Base-by-base conservation (phyloP, 2,797 vertebrate species). In the Mastacembelus armatus region DNA sequence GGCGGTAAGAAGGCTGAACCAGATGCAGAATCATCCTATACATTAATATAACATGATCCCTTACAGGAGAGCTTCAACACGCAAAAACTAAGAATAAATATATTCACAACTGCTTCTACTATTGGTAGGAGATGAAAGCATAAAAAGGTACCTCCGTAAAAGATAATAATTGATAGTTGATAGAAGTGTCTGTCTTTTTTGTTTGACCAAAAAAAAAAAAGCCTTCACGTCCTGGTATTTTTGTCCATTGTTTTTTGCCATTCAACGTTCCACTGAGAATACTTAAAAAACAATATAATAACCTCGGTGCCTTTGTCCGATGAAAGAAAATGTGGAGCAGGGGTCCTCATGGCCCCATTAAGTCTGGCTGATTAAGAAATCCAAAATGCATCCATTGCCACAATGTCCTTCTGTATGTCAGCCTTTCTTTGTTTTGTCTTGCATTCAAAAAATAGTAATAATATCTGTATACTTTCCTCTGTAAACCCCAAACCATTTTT, bases 21-120 rank as follows among this genome's bases (percentile, higher is more conserved):
- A 93, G 91, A 93, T 92, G 91, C 91, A 93, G 92, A 93, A 92
- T 92, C 91, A 90, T 93, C 87, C 88, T 92, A 92, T 93, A 94
- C 92, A 94, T 84, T 90, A 87, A 93, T 92, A 91, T 91, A 92
- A 94, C 91, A 91, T 92, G 91, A 93, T 92, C 91, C 90, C 85
- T 86, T 89, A 92, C 91, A 93, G 88, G 86, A 92, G 87, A 93
- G 92, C 90, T 92, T 91, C 90, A 92, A 92, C 90, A 93, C 92
- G 89, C 89, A 89, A 92, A 93, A 93, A 93, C 91, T 91, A 94
- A 93, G 93, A 94, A 94, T 94, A 94, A 94, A 94, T 94, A 94
- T 93, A 94, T 93, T 93, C 93, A 93, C 92, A 94, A 90, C 91
- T 92, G 90, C 90, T 86, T 91, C 87, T 90, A 88, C 82, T 91